phyloP scores from a whole-genome alignment of 2,888 invertebrate genomes.

The Drosophila niveifrons region DNA sequence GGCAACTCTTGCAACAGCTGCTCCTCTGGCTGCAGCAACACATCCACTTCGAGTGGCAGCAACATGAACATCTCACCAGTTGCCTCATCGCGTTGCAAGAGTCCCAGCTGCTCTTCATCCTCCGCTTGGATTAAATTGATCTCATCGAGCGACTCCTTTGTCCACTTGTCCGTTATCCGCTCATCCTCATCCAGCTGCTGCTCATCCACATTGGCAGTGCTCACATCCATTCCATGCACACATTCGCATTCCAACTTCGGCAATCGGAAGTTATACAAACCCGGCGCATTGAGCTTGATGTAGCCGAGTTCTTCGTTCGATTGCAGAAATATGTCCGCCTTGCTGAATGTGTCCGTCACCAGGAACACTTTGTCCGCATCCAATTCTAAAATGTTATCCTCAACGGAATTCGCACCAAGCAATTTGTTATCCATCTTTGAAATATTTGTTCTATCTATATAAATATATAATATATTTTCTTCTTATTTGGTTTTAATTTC shows the following conservation, averaged over 20 bases:
- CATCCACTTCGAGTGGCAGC: constrained; percentile 49
- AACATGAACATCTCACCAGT: constrained; percentile 59
- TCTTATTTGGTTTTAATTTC: neutral
- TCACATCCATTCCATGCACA: neutral
- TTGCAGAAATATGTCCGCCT: constrained; percentile 36
- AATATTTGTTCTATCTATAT: neutral
- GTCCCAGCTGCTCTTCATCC: constrained; percentile 21
- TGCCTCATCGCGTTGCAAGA: constrained; percentile 19
- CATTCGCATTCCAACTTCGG: neutral
- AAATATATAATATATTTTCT: neutral
- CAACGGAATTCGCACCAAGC: neutral
- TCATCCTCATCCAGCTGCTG: neutral
- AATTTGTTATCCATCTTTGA: constrained; percentile 18
- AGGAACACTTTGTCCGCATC: constrained; percentile 15
- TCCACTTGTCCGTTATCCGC: constrained; percentile 33
- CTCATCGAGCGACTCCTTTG: neutral
- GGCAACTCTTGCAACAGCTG: neutral
- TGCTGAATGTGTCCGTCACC: constrained; percentile 38
- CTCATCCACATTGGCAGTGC: neutral
- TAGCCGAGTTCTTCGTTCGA: constrained; percentile 24
- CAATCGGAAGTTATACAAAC: constrained; percentile 43
- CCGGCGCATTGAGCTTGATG: constrained; percentile 31
- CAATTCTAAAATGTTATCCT: constrained; percentile 1
- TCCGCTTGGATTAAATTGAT: constrained; percentile 26
- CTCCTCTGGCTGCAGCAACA: constrained; percentile 20